These are phyloP conservation scores for Andrena trimmerana DNA, from an alignment of 2,888 invertebrate species.

Conservation along the genomic window DNA sequence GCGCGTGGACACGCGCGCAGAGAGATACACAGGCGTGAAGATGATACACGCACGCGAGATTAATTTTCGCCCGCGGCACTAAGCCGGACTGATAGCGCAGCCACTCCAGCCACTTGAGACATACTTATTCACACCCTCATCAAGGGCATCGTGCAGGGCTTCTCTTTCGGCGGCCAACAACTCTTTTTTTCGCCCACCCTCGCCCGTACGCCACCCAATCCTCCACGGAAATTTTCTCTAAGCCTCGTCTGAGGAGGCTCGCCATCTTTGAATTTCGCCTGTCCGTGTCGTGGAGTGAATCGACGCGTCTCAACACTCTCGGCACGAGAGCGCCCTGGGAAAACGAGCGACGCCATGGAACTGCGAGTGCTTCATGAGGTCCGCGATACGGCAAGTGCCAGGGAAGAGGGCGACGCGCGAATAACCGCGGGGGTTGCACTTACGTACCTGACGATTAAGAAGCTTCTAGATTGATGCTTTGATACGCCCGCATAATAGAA, in stretches of 20 bases:
- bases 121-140: constrained; percentile 81
- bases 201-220: background rate
- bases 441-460: background rate
- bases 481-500: background rate
- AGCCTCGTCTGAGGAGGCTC: constrained; percentile 65
- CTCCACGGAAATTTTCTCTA: constrained; percentile 50
- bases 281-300: constrained; percentile 26
- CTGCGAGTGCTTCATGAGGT: constrained; percentile 1
- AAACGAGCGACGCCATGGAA: constrained; percentile 45
- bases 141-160: constrained; percentile 72
- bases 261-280: constrained; percentile 55
- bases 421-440: constrained; percentile 7
- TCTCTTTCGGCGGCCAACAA: constrained; percentile 59
- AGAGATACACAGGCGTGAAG: constrained; percentile 19
- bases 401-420: constrained; percentile 10
- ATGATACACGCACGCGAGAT: constrained; percentile 65
- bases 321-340: background rate
- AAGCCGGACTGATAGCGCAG: constrained; percentile 70
- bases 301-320: constrained; percentile 12
- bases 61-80: constrained; percentile 74
- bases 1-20: constrained; percentile 20
- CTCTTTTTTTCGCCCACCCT: constrained; percentile 42
- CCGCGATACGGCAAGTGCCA: constrained; percentile 21
- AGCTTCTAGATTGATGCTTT: too few species aligned
- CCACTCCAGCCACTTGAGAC: constrained; percentile 81